These are phyloP conservation scores for Drosophila kanekoi DNA, from an alignment of 2,888 invertebrate species.

Conservation along the genomic window DNA sequence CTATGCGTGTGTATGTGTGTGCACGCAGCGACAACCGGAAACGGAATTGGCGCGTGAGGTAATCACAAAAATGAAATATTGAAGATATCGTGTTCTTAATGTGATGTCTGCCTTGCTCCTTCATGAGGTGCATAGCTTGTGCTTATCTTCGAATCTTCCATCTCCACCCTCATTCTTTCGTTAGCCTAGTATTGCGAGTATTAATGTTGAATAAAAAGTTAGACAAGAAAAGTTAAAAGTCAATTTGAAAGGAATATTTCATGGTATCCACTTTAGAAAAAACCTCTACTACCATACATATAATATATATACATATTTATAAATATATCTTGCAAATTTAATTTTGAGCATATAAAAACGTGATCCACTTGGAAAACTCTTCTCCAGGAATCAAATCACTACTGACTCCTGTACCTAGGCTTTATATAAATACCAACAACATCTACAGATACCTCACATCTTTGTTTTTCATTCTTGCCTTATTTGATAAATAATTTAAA, in stretches of 20 bases:
- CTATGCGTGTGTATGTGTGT: slow-evolving; percentile 7
- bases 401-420: too few species aligned
- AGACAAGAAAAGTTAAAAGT: background rate
- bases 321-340: too few species aligned
- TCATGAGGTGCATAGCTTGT: background rate
- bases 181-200: slow-evolving; percentile 6
- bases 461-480: background rate
- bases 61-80: slow-evolving; percentile 65
- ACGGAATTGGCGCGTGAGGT: slow-evolving; percentile 57
- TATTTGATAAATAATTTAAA: background rate
- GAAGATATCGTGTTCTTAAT: slow-evolving; percentile 70
- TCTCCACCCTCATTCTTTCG: slow-evolving; percentile 11
- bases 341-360: too few species aligned
- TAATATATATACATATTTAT: too few species aligned
- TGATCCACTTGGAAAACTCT: too few species aligned
- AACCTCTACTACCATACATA: too few species aligned
- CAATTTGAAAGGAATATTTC: background rate
- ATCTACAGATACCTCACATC: background rate
- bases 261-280: too few species aligned
- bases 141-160: slow-evolving; percentile 15
- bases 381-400: too few species aligned
- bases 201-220: too few species aligned
- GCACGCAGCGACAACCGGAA: slow-evolving; percentile 48
- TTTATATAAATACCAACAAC: too few species aligned
- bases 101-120: slow-evolving; percentile 30